Percentiles rank a stretch among this genome's conserved stretches.
These are phyloP conservation scores for Drosophila teissieri DNA, from an alignment of 1,140 invertebrate species.

Conservation along the genomic window DNA sequence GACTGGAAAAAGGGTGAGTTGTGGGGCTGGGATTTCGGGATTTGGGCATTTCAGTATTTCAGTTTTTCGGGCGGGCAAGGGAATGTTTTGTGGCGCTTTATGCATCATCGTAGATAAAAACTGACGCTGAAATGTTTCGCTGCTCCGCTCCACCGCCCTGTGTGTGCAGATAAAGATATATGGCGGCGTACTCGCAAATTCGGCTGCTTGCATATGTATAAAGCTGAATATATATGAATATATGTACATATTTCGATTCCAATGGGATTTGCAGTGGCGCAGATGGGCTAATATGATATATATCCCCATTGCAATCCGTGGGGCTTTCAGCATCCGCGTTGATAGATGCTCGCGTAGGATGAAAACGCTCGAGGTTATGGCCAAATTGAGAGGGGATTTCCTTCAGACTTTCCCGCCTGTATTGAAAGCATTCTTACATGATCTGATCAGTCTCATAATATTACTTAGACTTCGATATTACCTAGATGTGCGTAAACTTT, in stretches of 20 bases:
- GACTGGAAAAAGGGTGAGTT: constrained; percentile 62
- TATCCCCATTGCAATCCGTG: constrained; percentile 19
- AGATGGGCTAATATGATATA: constrained; percentile 61
- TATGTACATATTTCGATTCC: constrained; percentile 42
- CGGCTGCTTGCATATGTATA: constrained; percentile 40
- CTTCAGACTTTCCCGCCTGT: background rate
- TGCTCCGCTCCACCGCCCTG: constrained; percentile 28
- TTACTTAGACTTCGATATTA: too few species aligned
- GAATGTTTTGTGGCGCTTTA: constrained; percentile 23
- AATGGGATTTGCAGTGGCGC: constrained; percentile 22
- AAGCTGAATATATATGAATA: constrained; percentile 37
- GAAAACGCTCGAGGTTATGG: constrained; percentile 8
- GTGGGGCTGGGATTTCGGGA: background rate
- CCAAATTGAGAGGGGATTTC: constrained; percentile 1
- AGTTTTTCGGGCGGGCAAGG: background rate
- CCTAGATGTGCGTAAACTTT: too few species aligned
- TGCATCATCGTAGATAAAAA: constrained; percentile 72
- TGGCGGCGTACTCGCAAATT: background rate
- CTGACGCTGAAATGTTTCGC: constrained; percentile 54
- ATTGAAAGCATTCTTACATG: background rate
- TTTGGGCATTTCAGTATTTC: background rate
- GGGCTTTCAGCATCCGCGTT: constrained; percentile 28
- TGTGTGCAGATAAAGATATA: constrained; percentile 39
- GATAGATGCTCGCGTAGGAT: constrained; percentile 32
- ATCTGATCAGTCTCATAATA: too few species aligned